phyloP scores from a whole-genome alignment of 2,888 invertebrate species.

The Agonopterix arenella region DNA sequence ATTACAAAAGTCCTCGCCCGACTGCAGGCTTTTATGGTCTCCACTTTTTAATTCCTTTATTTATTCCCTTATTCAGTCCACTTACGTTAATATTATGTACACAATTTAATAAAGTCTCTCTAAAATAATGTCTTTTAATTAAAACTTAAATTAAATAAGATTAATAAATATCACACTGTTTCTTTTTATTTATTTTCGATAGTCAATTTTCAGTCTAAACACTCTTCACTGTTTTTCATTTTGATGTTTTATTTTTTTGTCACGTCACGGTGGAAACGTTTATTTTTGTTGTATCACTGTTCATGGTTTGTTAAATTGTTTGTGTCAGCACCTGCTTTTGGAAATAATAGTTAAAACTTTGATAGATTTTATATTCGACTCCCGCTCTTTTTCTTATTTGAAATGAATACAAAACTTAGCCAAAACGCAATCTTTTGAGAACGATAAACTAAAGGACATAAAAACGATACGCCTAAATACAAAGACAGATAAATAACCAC shows the following conservation, averaged over 20 bases:
- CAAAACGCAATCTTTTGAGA: no score
- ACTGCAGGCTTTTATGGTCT: constrained; percentile 20
- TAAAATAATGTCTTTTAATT: constrained; percentile 26
- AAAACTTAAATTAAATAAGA: constrained; percentile 48
- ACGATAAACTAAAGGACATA: not conserved
- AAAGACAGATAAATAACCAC: constrained; percentile 6
- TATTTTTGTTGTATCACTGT: constrained; percentile 36
- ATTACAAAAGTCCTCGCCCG: constrained; percentile 28
- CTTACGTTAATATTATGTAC: constrained; percentile 28
- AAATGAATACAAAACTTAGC: not conserved
- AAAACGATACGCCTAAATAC: not conserved
- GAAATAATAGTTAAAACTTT: constrained; percentile 10
- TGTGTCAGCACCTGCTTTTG: constrained; percentile 40
- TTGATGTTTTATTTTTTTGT: constrained; percentile 46
- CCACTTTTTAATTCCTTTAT: constrained; percentile 18
- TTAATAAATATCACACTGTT: constrained; percentile 69
- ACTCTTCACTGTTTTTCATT: constrained; percentile 76
- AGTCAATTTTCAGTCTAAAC: constrained; percentile 50
- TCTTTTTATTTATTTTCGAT: constrained; percentile 22
- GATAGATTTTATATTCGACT: constrained; percentile 37
- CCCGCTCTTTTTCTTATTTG: constrained; percentile 1
- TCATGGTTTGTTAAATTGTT: constrained; percentile 39
- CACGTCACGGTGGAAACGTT: constrained; percentile 55
- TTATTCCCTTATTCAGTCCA: constrained; percentile 19
- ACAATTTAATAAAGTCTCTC: constrained; percentile 11